Base-by-base conservation (phyloP, 2,797 vertebrate genomes). In the Pogoniulus pusillus region DNA sequence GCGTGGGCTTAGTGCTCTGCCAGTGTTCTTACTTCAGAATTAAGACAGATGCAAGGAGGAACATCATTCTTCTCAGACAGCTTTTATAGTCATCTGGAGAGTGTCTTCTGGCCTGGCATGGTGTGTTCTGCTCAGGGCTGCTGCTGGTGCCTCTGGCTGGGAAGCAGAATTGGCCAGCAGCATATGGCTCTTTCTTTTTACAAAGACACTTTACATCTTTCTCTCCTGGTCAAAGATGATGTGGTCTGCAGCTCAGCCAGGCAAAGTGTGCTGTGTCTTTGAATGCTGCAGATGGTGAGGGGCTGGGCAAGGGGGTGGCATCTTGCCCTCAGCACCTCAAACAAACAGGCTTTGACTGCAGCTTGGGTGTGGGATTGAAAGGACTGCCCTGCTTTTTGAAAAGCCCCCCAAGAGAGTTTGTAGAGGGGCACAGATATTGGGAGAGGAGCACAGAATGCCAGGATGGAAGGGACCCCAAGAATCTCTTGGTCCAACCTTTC, bases 351-450 rank as follows among this genome's bases (percentile, higher is more conserved):
- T 55, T 32, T 43, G 63, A 34, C 35, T 45, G 41, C 8, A 24
- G 3, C 41, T 69, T 1, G 0, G 4, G 19, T 10, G 3, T 9
- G 8, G 55, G 6, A 7, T 12, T 12, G 54, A 30, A 63, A 76
- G 32, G 47, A 10, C 60, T 12, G 12, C 26, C 65, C 10, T 12
- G 16, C 16, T 69, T 19, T 7, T 29, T 7, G 7, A 45, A 70
- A 41, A 34, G 41, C 0, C 11, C 19, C 12, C 30, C 24, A 7
- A 3, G 43, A 23, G 39, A 13, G 51, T 17, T 47, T 45, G 27
- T 45, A 43, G 55, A 12, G 17, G 19, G 39, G 19, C 27, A 15
- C 37, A 19, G 24, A 0, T 27, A 5, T 5, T 20, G 53, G 43
- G 19, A 60, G 77, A 29, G 49, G 23, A 22, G 47, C 47, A 49